Conservation (phyloP, 2,888 invertebrate species). For the Aradus depressus region DNA sequence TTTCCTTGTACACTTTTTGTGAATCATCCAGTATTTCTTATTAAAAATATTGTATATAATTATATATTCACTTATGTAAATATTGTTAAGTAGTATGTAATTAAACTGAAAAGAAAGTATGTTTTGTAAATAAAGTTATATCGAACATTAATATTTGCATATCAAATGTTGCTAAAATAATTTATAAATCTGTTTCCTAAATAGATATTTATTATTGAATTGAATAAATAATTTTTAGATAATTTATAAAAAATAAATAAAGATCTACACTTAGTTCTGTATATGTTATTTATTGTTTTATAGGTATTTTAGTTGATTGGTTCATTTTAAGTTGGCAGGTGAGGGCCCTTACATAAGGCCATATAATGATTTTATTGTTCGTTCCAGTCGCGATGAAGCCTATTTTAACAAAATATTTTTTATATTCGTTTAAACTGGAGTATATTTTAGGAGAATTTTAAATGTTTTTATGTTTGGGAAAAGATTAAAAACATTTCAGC, state of each 20-base stretch:
- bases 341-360: too few relatives aligned
- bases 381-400: too few relatives aligned
- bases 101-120: slow-evolving; percentile 9
- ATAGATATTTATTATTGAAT: neutral
- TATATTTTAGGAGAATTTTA: too few relatives aligned
- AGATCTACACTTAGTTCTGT: neutral
- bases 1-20: slow-evolving; percentile 1
- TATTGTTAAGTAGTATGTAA: slow-evolving; percentile 33
- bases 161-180: slow-evolving; percentile 18
- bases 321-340: neutral
- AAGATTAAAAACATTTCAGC: too few relatives aligned
- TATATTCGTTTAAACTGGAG: too few relatives aligned
- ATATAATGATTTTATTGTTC: too few relatives aligned
- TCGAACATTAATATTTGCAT: slow-evolving; percentile 24
- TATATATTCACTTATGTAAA: slow-evolving; percentile 21
- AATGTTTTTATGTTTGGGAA: too few relatives aligned
- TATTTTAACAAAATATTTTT: too few relatives aligned
- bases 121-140: slow-evolving; percentile 22
- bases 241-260: neutral
- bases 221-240: neutral
- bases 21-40: slow-evolving; percentile 24
- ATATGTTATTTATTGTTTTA: neutral
- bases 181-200: slow-evolving; percentile 2
- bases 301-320: neutral
- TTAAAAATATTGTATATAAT: slow-evolving; percentile 23